Evolutionary conservation across 2,113 vertebrate genomes (phyloP).

Genomic region (Leucopsar rothschildi): DNA sequence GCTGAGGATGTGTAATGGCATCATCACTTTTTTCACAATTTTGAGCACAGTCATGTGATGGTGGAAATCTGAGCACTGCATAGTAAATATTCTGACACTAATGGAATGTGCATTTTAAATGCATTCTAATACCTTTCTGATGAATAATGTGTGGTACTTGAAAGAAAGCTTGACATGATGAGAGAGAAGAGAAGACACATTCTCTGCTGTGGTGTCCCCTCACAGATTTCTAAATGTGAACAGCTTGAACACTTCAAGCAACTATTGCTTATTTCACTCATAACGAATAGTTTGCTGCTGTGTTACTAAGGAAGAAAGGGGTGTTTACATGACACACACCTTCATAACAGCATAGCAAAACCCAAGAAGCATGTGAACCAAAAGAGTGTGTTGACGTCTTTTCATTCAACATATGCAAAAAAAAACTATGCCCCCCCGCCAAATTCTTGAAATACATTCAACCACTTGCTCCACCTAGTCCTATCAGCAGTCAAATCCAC

Average conservation of each 20-base stretch:
- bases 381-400: not conserved
- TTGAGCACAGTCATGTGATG: not conserved
- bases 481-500: not conserved
- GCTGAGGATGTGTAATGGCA: not conserved
- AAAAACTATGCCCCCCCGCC: fast-evolving
- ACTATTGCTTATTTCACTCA: not conserved
- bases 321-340: not conserved
- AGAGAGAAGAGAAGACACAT: not conserved
- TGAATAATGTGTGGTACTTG: not conserved
- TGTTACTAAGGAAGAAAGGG: not conserved
- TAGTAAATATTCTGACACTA: not conserved
- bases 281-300: not conserved
- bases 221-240: not conserved
- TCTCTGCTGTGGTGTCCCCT: not conserved
- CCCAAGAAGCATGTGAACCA: not conserved
- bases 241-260: not conserved
- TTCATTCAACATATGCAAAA: not conserved
- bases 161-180: not conserved
- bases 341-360: not conserved
- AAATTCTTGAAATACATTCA: not conserved
- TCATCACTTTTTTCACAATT: not conserved
- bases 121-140: not conserved
- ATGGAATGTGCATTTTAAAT: not conserved
- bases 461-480: not conserved
- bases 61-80: not conserved